These are phyloP conservation scores for Dusona sp. DNA, from an alignment of 2,888 invertebrate species.

Conservation along the genomic window DNA sequence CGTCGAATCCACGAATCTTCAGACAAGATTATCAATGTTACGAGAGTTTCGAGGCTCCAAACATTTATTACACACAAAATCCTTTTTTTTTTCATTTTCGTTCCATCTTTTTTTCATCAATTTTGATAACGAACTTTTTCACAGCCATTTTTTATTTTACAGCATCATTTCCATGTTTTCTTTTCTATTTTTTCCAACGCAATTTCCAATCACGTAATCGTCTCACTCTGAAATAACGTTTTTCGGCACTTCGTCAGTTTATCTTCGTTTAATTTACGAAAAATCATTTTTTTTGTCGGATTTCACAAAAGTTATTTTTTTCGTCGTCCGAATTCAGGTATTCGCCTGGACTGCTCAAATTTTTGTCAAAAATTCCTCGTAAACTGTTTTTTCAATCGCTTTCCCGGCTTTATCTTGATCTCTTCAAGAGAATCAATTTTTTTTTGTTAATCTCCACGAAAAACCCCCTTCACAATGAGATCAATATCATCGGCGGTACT, in stretches of 20 bases:
- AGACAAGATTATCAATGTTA: conserved; percentile 22
- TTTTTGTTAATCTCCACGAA: background rate
- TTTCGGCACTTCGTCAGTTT: background rate
- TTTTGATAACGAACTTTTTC: background rate
- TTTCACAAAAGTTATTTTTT: background rate
- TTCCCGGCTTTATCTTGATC: background rate
- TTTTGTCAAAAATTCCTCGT: background rate
- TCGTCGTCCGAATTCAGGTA: no score
- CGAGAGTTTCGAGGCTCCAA: background rate
- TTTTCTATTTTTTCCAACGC: background rate
- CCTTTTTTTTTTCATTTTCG: background rate
- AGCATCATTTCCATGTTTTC: background rate
- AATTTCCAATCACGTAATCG: background rate
- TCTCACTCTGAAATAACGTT: background rate
- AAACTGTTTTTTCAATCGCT: background rate
- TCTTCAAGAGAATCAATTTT: background rate
- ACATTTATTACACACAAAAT: background rate
- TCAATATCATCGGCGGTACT: background rate
- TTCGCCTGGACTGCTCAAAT: no score
- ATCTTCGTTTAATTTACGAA: background rate
- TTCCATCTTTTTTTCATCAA: background rate
- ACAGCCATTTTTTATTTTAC: background rate
- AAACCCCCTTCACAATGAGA: background rate
- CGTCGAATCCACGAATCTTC: background rate
- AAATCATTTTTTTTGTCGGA: background rate